Evolutionary conservation across 2,797 vertebrate genomes (phyloP).

Genomic region (Spinus pinus): DNA sequence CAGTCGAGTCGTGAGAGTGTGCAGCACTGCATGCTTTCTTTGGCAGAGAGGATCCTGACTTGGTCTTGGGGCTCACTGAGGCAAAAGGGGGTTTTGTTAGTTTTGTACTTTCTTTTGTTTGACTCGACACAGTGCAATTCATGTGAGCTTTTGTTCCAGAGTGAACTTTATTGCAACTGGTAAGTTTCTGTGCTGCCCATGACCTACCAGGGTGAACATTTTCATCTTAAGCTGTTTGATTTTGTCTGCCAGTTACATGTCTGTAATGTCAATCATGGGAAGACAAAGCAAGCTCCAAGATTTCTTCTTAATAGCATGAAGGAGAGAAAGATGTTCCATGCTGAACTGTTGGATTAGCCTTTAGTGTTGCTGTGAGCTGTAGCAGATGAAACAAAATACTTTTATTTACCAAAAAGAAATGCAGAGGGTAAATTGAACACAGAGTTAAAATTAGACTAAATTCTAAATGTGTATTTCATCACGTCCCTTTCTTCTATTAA

Average conservation of each 20-base stretch:
- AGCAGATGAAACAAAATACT: background rate
- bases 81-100: slow-evolving; percentile 31
- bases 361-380: background rate
- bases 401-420: background rate
- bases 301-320: background rate
- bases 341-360: background rate
- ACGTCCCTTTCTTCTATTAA: slow-evolving; percentile 50
- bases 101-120: slow-evolving; percentile 28
- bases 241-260: slow-evolving; percentile 4
- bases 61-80: background rate
- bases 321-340: background rate
- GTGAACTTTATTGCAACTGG: background rate
- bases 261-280: background rate
- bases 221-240: background rate
- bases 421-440: background rate
- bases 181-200: background rate
- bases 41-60: background rate
- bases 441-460: background rate
- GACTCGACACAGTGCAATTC: background rate
- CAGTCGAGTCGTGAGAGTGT: background rate
- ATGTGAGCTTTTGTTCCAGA: slow-evolving; percentile 16
- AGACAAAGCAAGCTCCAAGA: background rate
- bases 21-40: background rate
- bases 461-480: background rate
- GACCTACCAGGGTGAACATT: background rate